Evolutionary conservation across 2,113 vertebrate genomes (phyloP), one percentile per base, ranked within the genome.

Genomic region (Callionymus lyra): DNA sequence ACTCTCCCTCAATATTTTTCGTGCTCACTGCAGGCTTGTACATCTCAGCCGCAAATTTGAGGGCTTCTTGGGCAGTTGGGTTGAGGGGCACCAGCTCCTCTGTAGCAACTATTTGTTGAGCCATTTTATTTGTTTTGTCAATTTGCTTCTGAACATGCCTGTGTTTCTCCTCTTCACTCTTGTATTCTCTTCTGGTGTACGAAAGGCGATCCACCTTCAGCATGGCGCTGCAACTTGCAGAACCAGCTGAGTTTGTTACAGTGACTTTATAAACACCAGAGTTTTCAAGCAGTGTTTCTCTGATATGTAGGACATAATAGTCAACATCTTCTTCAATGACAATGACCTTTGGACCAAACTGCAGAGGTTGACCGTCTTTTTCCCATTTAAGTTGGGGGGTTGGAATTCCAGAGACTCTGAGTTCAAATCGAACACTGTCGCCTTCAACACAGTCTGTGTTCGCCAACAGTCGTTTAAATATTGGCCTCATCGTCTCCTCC

Each of bases 11-110:
- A 2, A 98, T 79, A 0, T 93, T 90, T 74, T 97, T 98, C 6
- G 95, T 93, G 80, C 90, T 96, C 21, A 99, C 86, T 2, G 94
- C 95, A 55, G 95, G 95, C 59, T 94, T 98, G 59, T 98, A 99
- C 44, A 94, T 72, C 41, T 90, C 85, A 53, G 93, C 89, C 63
- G 93, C 95, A 74, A 94, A 90, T 68, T 92, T 90, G 32, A 99
- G 82, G 41, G 95, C 95, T 43, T 98, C 90, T 49, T 97, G 91
- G 19, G 95, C 95, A 0, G 89, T 91, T 35, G 89, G 86, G 46
- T 92, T 99, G n/a, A 98, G 60, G 15, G 89, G 72, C 60, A 90
- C 83, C 3, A 87, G 73, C 18, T 84, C 74, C 74, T 93, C 92
- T 15, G 76, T 84, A 8, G 88, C 86, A 44, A 87, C 88, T 53